Evolutionary conservation across 2,797 vertebrate genomes (phyloP).

Genomic region (Cetoscarus ocellatus): DNA sequence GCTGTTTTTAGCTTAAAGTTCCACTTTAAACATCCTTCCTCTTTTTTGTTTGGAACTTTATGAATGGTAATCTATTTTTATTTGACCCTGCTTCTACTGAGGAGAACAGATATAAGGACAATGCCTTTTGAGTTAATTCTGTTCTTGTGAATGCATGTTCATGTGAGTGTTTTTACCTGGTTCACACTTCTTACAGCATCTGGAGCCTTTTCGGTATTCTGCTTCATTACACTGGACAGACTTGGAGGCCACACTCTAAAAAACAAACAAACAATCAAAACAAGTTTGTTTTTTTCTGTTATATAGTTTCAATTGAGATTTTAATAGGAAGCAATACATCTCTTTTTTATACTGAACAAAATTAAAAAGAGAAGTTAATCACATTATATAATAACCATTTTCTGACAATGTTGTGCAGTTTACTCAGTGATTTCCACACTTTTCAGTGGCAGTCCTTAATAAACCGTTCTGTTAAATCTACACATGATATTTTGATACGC

Average conservation of each 20-base stretch:
- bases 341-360: too few relatives aligned
- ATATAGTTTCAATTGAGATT: neutral
- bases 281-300: neutral
- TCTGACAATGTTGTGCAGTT: neutral
- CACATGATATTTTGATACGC: conserved; percentile 46
- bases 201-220: conserved; percentile 70
- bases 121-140: too few relatives aligned
- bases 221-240: conserved; percentile 63
- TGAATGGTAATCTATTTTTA: conserved; percentile 59
- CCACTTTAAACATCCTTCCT: conserved; percentile 63
- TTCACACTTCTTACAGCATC: conserved; percentile 82
- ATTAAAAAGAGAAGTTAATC: neutral
- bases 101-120: conserved; percentile 7
- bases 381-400: neutral
- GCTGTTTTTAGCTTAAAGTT: conserved; percentile 38
- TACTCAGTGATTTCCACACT: neutral
- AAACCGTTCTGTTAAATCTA: conserved; percentile 20
- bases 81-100: conserved; percentile 21
- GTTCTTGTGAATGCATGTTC: neutral
- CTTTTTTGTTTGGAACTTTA: conserved; percentile 40
- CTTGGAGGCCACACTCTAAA: conserved; percentile 70
- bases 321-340: neutral
- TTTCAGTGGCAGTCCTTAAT: neutral
- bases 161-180: conserved; percentile 74
- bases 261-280: conserved; percentile 28